Evolutionary conservation across 2,113 vertebrate species (phyloP).

Genomic region (Chionomys nivalis): DNA sequence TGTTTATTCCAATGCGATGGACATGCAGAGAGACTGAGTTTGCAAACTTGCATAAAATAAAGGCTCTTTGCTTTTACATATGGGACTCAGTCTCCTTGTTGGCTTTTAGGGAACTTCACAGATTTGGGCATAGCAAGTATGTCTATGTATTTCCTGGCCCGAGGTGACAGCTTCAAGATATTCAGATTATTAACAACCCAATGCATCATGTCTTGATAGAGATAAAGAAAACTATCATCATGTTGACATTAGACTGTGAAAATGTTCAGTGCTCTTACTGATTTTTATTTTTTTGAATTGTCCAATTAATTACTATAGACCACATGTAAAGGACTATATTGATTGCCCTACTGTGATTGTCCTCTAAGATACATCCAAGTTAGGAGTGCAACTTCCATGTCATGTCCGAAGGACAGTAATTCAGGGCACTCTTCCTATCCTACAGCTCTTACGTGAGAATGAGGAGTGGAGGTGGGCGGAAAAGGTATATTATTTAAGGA

Average conservation of each 20-base stretch:
- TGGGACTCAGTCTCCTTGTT: no score
- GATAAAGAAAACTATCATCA: not conserved
- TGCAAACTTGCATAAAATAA: no score
- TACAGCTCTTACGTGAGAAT: not conserved
- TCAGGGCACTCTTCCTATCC: not conserved
- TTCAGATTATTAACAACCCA: not conserved
- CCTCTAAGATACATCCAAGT: slow-evolving; percentile 5
- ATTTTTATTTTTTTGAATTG: not conserved
- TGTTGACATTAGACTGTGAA: not conserved
- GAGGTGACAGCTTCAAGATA: not conserved
- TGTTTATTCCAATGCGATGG: no score
- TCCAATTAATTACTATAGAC: not conserved
- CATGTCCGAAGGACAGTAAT: not conserved
- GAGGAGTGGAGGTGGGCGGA: no score
- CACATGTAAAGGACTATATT: not conserved
- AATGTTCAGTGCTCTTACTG: not conserved
- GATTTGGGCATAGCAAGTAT: no score
- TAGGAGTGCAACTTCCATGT: not conserved
- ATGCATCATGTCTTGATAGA: not conserved
- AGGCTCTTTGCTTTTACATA: no score
- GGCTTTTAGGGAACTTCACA: no score
- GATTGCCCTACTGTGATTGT: not conserved
- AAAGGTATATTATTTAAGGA: not conserved
- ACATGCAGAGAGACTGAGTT: no score
- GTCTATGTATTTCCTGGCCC: not conserved